phyloP scores from a whole-genome alignment of 2,113 vertebrate genomes.

The Melospiza georgiana region DNA sequence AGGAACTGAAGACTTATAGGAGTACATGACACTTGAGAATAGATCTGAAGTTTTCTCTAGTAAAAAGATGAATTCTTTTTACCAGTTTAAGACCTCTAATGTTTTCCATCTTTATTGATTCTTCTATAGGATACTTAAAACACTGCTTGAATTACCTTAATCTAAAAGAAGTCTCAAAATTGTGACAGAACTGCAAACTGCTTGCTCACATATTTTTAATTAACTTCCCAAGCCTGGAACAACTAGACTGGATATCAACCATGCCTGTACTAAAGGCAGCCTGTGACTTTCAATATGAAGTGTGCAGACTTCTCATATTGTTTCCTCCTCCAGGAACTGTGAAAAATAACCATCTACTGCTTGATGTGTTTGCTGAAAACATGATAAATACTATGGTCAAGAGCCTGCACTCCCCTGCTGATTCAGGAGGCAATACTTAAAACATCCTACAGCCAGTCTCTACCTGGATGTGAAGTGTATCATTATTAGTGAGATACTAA shows the following conservation, averaged over 20 bases:
- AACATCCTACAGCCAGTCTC: background rate
- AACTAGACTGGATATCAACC: background rate
- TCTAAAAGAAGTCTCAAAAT: background rate
- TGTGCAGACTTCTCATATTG: background rate
- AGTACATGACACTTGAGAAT: background rate
- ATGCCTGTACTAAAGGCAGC: background rate
- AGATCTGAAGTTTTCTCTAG: background rate
- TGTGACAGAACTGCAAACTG: background rate
- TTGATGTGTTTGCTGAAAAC: background rate
- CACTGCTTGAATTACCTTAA: background rate
- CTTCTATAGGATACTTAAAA: background rate
- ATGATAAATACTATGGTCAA: fast-evolving
- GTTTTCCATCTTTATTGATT: background rate
- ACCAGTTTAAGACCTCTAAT: background rate
- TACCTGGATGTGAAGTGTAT: background rate
- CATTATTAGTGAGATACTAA: background rate
- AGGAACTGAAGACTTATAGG: background rate
- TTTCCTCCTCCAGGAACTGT: background rate
- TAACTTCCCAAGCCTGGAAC: background rate
- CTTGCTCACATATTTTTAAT: background rate
- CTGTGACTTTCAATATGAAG: background rate
- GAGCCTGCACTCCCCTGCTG: background rate
- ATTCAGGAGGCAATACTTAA: background rate
- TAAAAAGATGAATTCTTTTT: background rate
- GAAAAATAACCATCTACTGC: background rate